Evolutionary conservation across 2,888 invertebrate genomes (phyloP), one percentile per base, ranked within the genome.

Genomic region (Acronicta alni): DNA sequence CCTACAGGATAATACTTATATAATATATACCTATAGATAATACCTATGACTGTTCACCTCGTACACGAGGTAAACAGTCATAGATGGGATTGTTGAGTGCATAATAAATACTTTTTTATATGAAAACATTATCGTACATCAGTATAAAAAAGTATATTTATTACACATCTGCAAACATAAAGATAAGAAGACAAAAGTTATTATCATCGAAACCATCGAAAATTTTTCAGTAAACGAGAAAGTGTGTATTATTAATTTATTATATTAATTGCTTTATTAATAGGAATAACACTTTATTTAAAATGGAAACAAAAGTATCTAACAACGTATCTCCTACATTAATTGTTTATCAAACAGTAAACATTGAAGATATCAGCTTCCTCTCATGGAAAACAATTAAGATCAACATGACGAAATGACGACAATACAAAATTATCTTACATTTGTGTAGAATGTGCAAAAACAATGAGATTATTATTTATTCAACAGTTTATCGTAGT

Each of bases 381-480:
- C 35, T 41, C 43, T 41, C 20, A 51, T 47, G 35, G 5, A 51
- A 15, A 63, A 63, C 17, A 47, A 37, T 38, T 26, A 23, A 66
- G 54, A 66, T 54, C 18, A 69, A 55, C 41, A 61, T 26, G 49
- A 54, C 32, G 44, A 55, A 57, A 60, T 45, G 7, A 15, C 39
- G 45, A 15, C 30, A 38, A 30, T 26, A 41, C n/a, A 53, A 52
- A 35, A 51, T 59, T 63, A 63, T 59, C 53, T 57, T 37, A n/a
- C 52, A 38, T 51, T 58, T 56, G 26, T 57, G 18, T 45, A 32
- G 23, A 65, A 55, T n/a, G 45, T 8, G 48, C 38, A 56, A 53
- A 46, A 60, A 69, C 57, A 61, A 61, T 42, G 35, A 35, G 39
- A 64, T 57, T 54, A n/a, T 47, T 47, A 54, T 53, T 60, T 53